Percentiles rank a stretch among this genome's conserved stretches.
Evolutionary conservation across 2,888 invertebrate genomes (phyloP).

Genomic region (Pollenia angustigena): DNA sequence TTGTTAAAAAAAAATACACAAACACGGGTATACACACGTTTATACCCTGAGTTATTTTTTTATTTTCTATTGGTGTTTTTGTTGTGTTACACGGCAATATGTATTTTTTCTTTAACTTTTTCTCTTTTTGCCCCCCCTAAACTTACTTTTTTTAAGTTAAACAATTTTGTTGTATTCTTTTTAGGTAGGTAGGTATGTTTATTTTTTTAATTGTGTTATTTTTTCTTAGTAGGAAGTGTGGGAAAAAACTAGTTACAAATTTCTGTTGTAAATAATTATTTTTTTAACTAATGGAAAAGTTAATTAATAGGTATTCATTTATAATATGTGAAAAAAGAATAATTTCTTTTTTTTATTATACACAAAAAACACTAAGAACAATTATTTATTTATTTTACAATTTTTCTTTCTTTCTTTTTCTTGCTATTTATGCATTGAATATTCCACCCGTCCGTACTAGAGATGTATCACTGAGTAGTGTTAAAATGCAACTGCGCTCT

Average conservation of each 20-base stretch:
- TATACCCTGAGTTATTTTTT: slow-evolving; percentile 12
- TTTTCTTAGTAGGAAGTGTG: slow-evolving; percentile 3
- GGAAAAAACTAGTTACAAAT: slow-evolving; percentile 18
- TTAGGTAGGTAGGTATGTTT: slow-evolving; percentile 8
- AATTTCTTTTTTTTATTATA: slow-evolving; percentile 33
- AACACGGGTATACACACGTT: slow-evolving; percentile 50
- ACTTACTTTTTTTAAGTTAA: not conserved
- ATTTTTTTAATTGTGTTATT: slow-evolving; percentile 4
- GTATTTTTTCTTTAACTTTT: slow-evolving; percentile 25
- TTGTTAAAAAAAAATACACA: slow-evolving; percentile 6
- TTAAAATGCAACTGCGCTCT: slow-evolving; percentile 70
- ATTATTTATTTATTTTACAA: slow-evolving; percentile 25
- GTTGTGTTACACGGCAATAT: slow-evolving; percentile 30
- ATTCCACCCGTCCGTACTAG: slow-evolving; percentile 14
- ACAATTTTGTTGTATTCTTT: slow-evolving; percentile 34
- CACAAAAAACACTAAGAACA: slow-evolving; percentile 42
- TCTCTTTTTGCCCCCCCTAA: not conserved
- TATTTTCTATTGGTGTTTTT: not conserved
- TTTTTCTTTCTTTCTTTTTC: not conserved
- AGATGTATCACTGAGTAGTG: slow-evolving; percentile 39
- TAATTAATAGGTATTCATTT: not conserved
- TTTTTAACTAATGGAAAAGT: not conserved
- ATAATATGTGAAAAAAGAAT: not conserved
- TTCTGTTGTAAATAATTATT: not conserved
- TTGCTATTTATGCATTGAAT: not conserved